Conservation (phyloP, 2,888 invertebrate genomes). For the Nowickia ferox region DNA sequence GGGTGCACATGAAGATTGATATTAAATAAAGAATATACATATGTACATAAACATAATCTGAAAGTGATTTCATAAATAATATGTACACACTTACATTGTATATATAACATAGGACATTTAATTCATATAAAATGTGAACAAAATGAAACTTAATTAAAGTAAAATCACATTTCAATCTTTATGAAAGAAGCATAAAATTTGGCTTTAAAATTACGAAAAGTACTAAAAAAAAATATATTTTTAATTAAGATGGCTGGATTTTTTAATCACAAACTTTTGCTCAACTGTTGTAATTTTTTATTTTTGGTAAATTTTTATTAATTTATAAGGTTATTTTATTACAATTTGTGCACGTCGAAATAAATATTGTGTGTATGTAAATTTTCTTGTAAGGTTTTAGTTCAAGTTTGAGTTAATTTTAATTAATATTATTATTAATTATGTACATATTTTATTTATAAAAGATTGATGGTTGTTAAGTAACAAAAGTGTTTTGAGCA, state of each 20-base stretch:
- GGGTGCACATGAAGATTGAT: constrained; percentile 14
- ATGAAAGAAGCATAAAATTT: constrained; percentile 17
- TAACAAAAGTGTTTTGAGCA: not conserved
- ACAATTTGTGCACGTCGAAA: not conserved
- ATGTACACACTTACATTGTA: not conserved
- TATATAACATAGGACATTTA: constrained; percentile 20
- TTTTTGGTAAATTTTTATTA: constrained; percentile 82
- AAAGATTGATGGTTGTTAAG: not conserved
- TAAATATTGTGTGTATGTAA: not conserved
- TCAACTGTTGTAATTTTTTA: constrained; percentile 87
- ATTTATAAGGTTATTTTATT: not conserved
- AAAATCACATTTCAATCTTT: not conserved
- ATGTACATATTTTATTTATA: not conserved
- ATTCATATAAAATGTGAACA: constrained; percentile 36
- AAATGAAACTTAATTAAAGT: not conserved
- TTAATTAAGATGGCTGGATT: constrained; percentile 78
- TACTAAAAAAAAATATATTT: not conserved
- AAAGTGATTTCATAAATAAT: constrained; percentile 42
- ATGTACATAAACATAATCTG: constrained; percentile 19
- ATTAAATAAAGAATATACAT: not conserved
- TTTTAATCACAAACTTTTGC: constrained; percentile 86
- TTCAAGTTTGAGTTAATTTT: constrained; percentile 11
- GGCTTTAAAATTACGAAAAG: constrained; percentile 18
- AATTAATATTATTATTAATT: not conserved
- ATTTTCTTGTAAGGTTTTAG: not conserved